Percentiles rank a stretch among this genome's conserved stretches.
These are phyloP conservation scores for Mayetiola destructor DNA, from an alignment of 2,888 invertebrate genomes.

Conservation along the genomic window DNA sequence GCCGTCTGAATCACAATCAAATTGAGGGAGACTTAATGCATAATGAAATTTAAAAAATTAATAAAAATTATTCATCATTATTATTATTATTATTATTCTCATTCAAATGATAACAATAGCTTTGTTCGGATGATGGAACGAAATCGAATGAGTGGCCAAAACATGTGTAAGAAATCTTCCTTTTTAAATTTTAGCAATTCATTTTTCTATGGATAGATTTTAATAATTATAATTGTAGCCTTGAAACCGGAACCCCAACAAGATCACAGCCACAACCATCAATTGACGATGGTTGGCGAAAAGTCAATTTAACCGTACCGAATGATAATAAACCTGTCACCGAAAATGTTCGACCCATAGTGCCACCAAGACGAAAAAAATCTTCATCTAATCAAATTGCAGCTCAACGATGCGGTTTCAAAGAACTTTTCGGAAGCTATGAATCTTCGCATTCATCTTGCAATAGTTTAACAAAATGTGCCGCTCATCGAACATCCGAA, in stretches of 20 bases:
- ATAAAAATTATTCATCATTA: too few species aligned
- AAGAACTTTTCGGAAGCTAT: slow-evolving; percentile 19
- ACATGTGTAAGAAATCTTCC: slow-evolving; percentile 19
- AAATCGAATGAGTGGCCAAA: slow-evolving; percentile 20
- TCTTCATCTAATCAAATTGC: slow-evolving; percentile 14
- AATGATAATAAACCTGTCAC: slow-evolving; percentile 11
- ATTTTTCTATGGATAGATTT: too few species aligned
- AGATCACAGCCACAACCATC: slow-evolving; percentile 15
- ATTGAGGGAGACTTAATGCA: neutral
- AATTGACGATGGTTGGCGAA: slow-evolving; percentile 17
- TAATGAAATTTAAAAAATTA: too few species aligned
- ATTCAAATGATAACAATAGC: too few species aligned
- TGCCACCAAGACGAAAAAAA: slow-evolving; percentile 21
- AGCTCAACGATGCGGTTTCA: slow-evolving; percentile 17
- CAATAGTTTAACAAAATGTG: slow-evolving; percentile 11
- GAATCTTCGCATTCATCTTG: slow-evolving; percentile 1
- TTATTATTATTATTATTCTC: too few species aligned
- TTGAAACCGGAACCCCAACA: slow-evolving; percentile 15
- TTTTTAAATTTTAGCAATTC: neutral
- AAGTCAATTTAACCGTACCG: slow-evolving; percentile 19
- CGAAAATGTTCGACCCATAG: slow-evolving; percentile 16
- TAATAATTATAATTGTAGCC: neutral
- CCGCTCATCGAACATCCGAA: neutral
- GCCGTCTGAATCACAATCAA: neutral
- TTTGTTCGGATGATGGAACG: slow-evolving; percentile 18